Percentiles rank a stretch among this genome's conserved stretches.
Evolutionary conservation across 2,797 vertebrate species (phyloP).

Genomic region (Galagoides demidoff): DNA sequence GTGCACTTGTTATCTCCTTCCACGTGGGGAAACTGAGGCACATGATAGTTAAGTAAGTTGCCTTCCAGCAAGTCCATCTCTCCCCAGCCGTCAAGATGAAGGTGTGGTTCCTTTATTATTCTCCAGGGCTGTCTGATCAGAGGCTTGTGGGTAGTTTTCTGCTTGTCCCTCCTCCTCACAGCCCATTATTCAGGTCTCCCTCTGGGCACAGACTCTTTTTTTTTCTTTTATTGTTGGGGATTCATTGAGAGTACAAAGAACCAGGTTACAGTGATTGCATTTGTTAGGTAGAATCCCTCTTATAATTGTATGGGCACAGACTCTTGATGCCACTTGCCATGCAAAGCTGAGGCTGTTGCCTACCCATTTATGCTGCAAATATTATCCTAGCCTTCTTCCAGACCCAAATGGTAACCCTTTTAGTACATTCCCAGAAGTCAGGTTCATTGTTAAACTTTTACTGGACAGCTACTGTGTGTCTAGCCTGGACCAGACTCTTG

Average conservation of each 20-base stretch:
- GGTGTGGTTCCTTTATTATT: background rate
- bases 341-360: background rate
- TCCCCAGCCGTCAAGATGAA: background rate
- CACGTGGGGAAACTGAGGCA: background rate
- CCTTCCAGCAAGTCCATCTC: background rate
- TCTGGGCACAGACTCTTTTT: background rate
- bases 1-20: fast-evolving
- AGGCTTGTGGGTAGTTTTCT: background rate
- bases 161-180: background rate
- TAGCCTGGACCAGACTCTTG: background rate
- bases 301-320: background rate
- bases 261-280: too few species aligned
- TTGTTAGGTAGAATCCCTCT: too few species aligned
- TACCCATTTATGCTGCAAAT: background rate
- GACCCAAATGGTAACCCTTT: too few species aligned
- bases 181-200: background rate
- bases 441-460: background rate
- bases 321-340: background rate
- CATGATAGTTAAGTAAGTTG: background rate
- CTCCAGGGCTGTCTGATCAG: background rate
- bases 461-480: background rate
- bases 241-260: too few species aligned
- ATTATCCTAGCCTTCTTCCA: background rate
- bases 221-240: too few species aligned
- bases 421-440: background rate